These are phyloP conservation scores for Tiaroga cobitis DNA, from an alignment of 2,797 vertebrate genomes.

Conservation along the genomic window DNA sequence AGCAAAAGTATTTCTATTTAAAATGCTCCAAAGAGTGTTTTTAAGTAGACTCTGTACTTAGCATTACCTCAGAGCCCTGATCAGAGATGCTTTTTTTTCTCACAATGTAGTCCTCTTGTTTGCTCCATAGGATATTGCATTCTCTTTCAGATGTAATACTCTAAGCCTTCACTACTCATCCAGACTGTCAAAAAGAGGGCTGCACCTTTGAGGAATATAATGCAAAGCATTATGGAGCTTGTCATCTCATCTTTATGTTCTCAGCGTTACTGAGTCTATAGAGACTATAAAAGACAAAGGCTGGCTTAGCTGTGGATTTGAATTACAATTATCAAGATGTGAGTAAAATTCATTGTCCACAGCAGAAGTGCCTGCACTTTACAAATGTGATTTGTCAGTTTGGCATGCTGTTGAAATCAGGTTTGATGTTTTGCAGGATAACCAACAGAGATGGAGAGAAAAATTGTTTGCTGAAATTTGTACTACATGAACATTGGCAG, in stretches of 20 bases:
- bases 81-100: slow-evolving; percentile 11
- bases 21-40: slow-evolving; percentile 21
- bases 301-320: slow-evolving; percentile 5
- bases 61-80: slow-evolving; percentile 10
- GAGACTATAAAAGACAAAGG: slow-evolving; percentile 30
- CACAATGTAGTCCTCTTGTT: slow-evolving; percentile 4
- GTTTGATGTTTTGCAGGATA: not conserved
- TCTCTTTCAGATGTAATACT: slow-evolving; percentile 24
- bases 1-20: slow-evolving; percentile 16
- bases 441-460: not conserved
- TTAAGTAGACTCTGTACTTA: slow-evolving; percentile 2
- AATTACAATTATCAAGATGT: slow-evolving; percentile 33
- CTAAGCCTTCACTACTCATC: not conserved
- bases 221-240: not conserved
- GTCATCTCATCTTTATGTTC: slow-evolving; percentile 22
- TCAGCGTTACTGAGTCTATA: not conserved
- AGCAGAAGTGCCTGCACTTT: slow-evolving; percentile 1
- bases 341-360: not conserved
- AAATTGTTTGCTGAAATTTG: slow-evolving; percentile 10
- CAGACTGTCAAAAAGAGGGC: slow-evolving; percentile 28
- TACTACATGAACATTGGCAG: not conserved
- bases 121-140: slow-evolving; percentile 30
- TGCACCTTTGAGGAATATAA: slow-evolving; percentile 5
- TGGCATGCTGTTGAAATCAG: not conserved
- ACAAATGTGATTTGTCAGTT: slow-evolving; percentile 13